phyloP scores from a whole-genome alignment of 2,797 vertebrate species.

The Acanthopagrus latus region DNA sequence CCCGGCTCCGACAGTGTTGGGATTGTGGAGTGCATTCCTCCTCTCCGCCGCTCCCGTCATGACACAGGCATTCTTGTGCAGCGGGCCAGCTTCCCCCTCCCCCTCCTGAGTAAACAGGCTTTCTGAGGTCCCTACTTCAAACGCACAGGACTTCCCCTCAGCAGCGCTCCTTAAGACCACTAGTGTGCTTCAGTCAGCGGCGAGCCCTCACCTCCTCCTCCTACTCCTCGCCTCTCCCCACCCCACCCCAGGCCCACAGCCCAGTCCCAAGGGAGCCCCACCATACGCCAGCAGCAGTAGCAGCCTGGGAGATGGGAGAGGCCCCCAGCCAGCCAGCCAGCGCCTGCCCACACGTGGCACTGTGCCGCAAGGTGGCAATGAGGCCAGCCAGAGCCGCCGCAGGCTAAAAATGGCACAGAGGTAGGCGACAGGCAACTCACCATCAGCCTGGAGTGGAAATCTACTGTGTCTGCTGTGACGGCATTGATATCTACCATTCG shows the following conservation, averaged over 20 bases:
- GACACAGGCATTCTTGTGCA: conserved; percentile 84
- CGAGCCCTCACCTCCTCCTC: neutral
- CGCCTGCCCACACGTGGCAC: conserved; percentile 78
- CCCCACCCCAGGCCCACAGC: conserved; percentile 62
- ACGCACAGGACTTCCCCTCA: conserved; percentile 84
- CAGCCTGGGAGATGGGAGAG: conserved; percentile 45
- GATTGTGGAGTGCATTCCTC: conserved; percentile 86
- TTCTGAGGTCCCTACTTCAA: conserved; percentile 86
- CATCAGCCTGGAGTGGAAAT: conserved; percentile 78
- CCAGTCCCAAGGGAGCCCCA: conserved; percentile 67
- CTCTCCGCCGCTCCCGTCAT: conserved; percentile 71
- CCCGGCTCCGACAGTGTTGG: conserved; percentile 79
- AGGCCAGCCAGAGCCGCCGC: conserved; percentile 60
- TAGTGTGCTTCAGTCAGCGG: conserved; percentile 67
- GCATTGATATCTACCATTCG: conserved; percentile 23
- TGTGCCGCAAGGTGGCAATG: conserved; percentile 66
- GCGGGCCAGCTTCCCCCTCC: conserved; percentile 36
- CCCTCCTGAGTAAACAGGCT: conserved; percentile 83
- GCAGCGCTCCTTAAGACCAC: conserved; percentile 72
- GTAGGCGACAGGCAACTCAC: conserved; percentile 69
- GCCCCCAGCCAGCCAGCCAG: conserved; percentile 35
- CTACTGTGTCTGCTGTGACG: conserved; percentile 59
- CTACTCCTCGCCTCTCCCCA: conserved; percentile 38
- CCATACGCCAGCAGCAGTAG: conserved; percentile 67
- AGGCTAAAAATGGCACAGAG: conserved; percentile 81